phyloP scores from a whole-genome alignment of 2,113 vertebrate genomes.

The Elephas maximus region DNA sequence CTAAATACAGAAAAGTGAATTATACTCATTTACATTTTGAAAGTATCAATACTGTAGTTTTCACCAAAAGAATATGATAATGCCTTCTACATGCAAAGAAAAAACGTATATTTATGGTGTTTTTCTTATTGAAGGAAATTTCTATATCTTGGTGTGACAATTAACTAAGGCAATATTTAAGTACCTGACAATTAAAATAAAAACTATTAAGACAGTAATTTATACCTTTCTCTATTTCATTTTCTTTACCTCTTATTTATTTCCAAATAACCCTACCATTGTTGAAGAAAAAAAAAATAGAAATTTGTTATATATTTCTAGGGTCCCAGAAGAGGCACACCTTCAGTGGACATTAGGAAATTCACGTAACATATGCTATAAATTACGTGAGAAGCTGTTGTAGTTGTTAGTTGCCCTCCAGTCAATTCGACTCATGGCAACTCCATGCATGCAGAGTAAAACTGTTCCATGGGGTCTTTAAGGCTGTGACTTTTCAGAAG shows the following conservation, averaged over 20 bases:
- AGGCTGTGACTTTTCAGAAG: no score
- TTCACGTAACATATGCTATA: not conserved
- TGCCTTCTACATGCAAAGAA: not conserved
- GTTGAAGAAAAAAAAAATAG: slow-evolving; percentile 20
- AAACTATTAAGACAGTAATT: slow-evolving; percentile 36
- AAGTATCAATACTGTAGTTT: not conserved
- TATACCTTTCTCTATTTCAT: slow-evolving; percentile 22
- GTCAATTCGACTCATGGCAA: no score
- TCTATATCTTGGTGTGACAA: not conserved
- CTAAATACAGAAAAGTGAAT: slow-evolving; percentile 43
- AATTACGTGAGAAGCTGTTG: not conserved
- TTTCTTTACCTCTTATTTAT: slow-evolving; percentile 43
- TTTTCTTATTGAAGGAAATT: slow-evolving; percentile 55
- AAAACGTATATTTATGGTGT: not conserved
- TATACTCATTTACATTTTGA: slow-evolving; percentile 20
- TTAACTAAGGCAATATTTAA: slow-evolving; percentile 32
- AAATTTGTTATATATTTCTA: not conserved
- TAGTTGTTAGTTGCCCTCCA: no score
- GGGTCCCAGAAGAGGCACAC: not conserved
- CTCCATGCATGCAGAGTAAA: no score
- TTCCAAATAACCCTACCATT: slow-evolving; percentile 18
- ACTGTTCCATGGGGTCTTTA: no score
- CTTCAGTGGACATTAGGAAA: not conserved
- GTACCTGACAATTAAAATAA: slow-evolving; percentile 47
- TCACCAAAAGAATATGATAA: not conserved